Percentiles rank a stretch among this genome's conserved stretches.
These are phyloP conservation scores for Dermatophagoides farinae DNA, from an alignment of 1,140 invertebrate species.

Conservation along the genomic window DNA sequence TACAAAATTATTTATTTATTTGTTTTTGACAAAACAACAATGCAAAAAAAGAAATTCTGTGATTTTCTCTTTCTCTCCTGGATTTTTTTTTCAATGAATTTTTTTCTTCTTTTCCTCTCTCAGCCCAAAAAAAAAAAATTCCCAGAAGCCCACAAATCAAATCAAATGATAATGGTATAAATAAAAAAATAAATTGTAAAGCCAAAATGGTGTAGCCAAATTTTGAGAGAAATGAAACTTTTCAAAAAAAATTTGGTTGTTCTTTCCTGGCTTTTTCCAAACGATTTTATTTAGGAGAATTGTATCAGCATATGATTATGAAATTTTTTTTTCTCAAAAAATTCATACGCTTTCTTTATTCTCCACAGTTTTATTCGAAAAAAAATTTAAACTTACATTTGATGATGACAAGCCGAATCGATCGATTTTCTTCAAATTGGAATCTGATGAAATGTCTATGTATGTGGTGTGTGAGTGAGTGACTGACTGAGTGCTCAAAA, in stretches of 20 bases:
- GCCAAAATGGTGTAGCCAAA: slow-evolving; percentile 11
- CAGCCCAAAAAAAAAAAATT: not conserved
- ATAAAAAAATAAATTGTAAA: slow-evolving; percentile 2
- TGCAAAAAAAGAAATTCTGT: too few species aligned
- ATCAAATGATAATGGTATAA: not conserved
- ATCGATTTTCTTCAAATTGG: not conserved
- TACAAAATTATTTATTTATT: too few species aligned
- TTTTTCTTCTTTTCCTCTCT: not conserved
- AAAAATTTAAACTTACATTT: slow-evolving; percentile 4
- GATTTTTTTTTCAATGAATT: not conserved
- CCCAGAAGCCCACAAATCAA: not conserved
- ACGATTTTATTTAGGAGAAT: slow-evolving; percentile 13
- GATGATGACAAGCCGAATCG: not conserved
- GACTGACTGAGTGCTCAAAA: too few species aligned
- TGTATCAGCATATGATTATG: slow-evolving; percentile 6
- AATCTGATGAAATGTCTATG: not conserved
- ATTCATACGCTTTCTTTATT: not conserved
- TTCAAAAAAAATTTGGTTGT: slow-evolving; percentile 10
- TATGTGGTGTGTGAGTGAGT: too few species aligned
- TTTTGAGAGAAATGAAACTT: not conserved
- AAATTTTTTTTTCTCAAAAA: not conserved
- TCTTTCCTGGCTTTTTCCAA: slow-evolving; percentile 4
- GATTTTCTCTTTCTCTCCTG: too few species aligned
- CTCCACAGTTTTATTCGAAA: not conserved
- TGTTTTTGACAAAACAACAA: too few species aligned